Conservation (phyloP, 2,113 vertebrate species). For the Pungitius pungitius region DNA sequence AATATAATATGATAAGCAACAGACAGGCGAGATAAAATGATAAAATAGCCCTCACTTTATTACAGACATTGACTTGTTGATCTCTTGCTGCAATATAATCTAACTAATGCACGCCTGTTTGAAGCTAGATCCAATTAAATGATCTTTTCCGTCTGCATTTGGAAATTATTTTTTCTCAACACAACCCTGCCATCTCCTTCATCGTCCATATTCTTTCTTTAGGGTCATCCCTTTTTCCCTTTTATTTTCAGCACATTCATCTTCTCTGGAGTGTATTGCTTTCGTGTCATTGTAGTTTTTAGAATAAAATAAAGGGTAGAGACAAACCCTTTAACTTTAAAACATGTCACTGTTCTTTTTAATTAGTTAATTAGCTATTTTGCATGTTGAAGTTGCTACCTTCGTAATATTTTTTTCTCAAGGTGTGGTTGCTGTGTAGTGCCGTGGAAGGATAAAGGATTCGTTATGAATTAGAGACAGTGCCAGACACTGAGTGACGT, state of each 20-base stretch:
- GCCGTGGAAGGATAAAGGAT: background rate
- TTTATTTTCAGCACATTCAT: background rate
- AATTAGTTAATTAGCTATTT: background rate
- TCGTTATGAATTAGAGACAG: conserved; percentile 19
- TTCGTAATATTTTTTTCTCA: conserved; percentile 2
- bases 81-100: conserved; percentile 20
- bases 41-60: conserved; percentile 38
- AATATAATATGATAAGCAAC: conserved; percentile 46
- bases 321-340: background rate
- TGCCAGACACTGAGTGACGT: background rate
- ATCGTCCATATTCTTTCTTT: conserved; percentile 3
- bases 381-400: background rate
- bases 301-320: background rate
- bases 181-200: background rate
- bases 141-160: conserved; percentile 21
- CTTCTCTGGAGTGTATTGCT: background rate
- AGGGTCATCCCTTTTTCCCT: background rate
- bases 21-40: conserved; percentile 36
- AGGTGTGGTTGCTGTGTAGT: background rate
- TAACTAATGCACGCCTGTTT: conserved; percentile 22
- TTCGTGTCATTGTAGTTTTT: background rate
- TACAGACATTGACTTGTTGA: conserved; percentile 21
- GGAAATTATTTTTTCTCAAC: background rate
- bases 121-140: conserved; percentile 52
- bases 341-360: background rate